Conservation (phyloP, 1,140 invertebrate species). For the Ectropis grisescens region DNA sequence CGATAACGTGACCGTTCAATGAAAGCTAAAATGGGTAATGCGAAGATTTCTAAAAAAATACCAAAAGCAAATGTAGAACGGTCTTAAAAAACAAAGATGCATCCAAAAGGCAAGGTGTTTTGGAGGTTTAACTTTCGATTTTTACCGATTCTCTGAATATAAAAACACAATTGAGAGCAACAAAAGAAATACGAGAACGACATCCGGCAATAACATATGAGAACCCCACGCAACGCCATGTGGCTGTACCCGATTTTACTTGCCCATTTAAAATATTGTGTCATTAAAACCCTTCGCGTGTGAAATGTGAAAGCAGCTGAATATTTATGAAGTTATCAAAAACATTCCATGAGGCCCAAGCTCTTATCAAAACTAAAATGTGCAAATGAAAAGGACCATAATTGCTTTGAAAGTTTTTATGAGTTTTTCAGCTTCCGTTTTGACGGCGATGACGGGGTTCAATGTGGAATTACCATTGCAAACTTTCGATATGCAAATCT, state of each 20-base stretch:
- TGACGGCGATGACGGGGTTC: not conserved
- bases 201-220: constrained; percentile 11
- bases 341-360: constrained; percentile 15
- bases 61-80: no score
- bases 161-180: constrained; percentile 30
- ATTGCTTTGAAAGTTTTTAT: constrained; percentile 47
- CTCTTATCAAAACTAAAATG: constrained; percentile 28
- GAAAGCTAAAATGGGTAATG: no score
- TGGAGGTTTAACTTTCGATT: constrained; percentile 43
- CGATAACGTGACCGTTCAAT: no score
- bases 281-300: constrained; percentile 22
- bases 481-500: constrained; percentile 27
- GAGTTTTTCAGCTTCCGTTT: constrained; percentile 20
- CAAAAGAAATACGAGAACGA: constrained; percentile 18
- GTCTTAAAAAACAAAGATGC: no score
- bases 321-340: constrained; percentile 48
- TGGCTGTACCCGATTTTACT: constrained; percentile 12
- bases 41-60: no score
- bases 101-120: no score
- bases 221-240: constrained; percentile 12
- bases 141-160: constrained; percentile 29
- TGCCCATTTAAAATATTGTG: constrained; percentile 15
- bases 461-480: constrained; percentile 4
- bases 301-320: constrained; percentile 39
- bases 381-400: constrained; percentile 27